Evolutionary conservation across 2,113 vertebrate species (phyloP).

Genomic region (Antechinus flavipes): DNA sequence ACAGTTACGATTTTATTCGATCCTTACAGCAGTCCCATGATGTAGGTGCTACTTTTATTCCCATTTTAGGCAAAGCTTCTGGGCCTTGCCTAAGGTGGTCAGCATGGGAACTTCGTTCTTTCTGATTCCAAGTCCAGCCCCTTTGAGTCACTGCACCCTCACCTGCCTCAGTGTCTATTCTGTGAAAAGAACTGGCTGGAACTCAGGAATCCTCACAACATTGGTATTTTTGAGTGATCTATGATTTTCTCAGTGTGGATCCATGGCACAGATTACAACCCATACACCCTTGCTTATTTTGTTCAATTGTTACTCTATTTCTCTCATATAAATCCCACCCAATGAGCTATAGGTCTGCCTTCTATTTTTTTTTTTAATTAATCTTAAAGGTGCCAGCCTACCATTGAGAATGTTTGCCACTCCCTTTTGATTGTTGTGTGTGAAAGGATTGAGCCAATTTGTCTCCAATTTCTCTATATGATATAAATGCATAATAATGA

Average conservation of each 20-base stretch:
- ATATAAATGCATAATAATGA: no score
- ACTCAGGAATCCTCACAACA: background rate
- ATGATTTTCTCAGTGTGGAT: background rate
- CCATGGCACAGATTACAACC: background rate
- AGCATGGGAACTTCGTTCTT: background rate
- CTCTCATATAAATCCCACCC: background rate
- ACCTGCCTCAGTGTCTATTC: no score
- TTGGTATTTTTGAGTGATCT: background rate
- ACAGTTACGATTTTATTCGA: background rate
- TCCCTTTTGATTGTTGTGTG: no score
- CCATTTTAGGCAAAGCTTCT: background rate
- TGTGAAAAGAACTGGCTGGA: background rate
- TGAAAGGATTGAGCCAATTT: no score
- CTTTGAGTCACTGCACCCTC: background rate
- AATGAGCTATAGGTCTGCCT: background rate
- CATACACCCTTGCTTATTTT: background rate
- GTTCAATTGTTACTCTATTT: background rate
- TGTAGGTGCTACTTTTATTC: background rate
- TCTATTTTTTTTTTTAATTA: background rate
- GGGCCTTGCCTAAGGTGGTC: background rate
- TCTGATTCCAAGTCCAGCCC: background rate
- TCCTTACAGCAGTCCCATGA: background rate
- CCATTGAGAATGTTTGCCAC: background rate
- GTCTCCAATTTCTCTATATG: no score
- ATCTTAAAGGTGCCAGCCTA: background rate